Percentiles rank a stretch among this genome's conserved stretches.
Conservation (phyloP, 2,113 vertebrate species). For the Excalfactoria chinensis region DNA sequence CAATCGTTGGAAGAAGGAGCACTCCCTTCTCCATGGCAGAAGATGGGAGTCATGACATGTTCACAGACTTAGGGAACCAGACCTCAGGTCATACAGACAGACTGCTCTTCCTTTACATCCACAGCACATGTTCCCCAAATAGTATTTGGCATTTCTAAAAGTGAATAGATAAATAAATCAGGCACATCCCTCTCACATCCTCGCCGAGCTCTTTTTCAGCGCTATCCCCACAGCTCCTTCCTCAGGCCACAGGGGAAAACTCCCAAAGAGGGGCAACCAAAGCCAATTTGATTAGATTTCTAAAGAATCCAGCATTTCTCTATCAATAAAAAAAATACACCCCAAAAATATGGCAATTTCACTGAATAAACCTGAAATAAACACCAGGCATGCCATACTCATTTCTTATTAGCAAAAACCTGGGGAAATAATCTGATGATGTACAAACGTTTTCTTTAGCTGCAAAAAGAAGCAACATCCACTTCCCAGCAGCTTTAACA, state of each 20-base stretch:
- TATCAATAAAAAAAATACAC: not conserved
- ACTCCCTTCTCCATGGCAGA: not conserved
- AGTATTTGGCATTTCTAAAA: not conserved
- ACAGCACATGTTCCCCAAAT: not conserved
- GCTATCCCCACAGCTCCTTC: not conserved
- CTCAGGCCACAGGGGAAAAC: rapidly evolving
- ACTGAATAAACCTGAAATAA: not conserved
- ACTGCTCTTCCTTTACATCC: not conserved
- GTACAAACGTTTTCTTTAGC: not conserved
- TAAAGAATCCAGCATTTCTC: not conserved
- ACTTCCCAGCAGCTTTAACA: not conserved
- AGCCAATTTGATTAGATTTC: not conserved
- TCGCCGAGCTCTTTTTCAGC: rapidly evolving
- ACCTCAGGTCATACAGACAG: not conserved
- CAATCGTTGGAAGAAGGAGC: not conserved
- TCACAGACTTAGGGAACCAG: not conserved
- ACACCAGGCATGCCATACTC: not conserved
- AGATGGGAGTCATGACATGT: not conserved
- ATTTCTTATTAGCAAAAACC: not conserved
- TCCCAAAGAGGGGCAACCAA: not conserved
- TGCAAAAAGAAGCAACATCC: not conserved
- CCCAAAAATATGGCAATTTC: not conserved
- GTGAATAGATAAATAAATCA: not conserved
- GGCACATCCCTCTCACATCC: rapidly evolving
- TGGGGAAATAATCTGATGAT: not conserved